A percentile compares a stretch with the other conserved stretches of the same genome.
Evolutionary conservation across 2,113 vertebrate genomes (phyloP).

Genomic region (Corythornis madagascariensis): DNA sequence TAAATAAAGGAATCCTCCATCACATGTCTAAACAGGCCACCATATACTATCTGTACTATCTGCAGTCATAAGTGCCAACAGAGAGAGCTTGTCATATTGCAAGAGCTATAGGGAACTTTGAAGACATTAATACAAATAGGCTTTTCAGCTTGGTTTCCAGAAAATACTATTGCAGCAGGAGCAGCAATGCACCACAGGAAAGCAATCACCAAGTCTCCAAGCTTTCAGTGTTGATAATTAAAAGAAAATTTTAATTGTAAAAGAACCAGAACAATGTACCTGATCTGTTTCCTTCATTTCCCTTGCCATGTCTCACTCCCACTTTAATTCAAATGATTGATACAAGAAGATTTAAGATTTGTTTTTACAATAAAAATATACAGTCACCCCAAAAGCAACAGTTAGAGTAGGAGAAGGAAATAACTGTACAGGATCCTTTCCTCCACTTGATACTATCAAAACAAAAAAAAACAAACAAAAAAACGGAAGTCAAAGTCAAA

Average conservation of each 20-base stretch:
- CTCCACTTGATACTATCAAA: background rate
- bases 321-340: background rate
- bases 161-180: background rate
- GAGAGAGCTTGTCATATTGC: background rate
- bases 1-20: background rate
- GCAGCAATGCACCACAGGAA: background rate
- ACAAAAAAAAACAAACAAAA: background rate
- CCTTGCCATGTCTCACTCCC: background rate
- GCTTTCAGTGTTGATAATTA: background rate
- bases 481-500: background rate
- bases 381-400: background rate
- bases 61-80: background rate
- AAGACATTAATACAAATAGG: background rate
- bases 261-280: background rate
- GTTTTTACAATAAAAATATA: background rate
- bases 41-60: background rate
- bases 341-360: background rate
- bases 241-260: background rate
- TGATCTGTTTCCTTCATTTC: background rate
- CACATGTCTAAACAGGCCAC: background rate
- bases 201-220: background rate
- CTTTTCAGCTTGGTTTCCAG: background rate
- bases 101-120: background rate
- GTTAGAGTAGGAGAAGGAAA: background rate
- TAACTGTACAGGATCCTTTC: background rate